These are phyloP conservation scores for Scleropages formosus DNA, from an alignment of 2,797 vertebrate species.

Conservation along the genomic window DNA sequence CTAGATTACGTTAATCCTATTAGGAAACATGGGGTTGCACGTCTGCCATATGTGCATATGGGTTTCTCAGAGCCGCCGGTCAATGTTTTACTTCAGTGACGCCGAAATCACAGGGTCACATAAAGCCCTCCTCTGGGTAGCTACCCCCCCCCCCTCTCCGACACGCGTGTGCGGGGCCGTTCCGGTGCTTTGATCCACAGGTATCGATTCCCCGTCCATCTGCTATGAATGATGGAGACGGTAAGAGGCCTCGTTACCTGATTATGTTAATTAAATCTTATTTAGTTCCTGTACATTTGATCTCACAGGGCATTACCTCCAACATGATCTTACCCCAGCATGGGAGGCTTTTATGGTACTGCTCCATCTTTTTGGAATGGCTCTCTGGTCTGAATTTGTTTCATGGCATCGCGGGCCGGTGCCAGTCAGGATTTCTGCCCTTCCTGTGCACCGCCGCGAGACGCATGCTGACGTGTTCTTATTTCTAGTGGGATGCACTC, in stretches of 20 bases:
- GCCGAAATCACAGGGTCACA: no score
- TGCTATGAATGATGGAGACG: slow-evolving; percentile 43
- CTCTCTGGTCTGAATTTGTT: slow-evolving; percentile 38
- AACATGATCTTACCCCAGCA: slow-evolving; percentile 29
- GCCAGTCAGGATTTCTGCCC: slow-evolving; percentile 42
- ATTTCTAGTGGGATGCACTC: no score
- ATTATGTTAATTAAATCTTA: slow-evolving; percentile 52
- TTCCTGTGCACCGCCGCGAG: slow-evolving; percentile 32
- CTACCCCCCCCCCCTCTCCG: slow-evolving; percentile 38
- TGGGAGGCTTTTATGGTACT: slow-evolving; percentile 35
- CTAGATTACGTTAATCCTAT: slow-evolving; percentile 27
- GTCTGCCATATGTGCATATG: slow-evolving; percentile 31
- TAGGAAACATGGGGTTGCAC: not conserved
- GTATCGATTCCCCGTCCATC: slow-evolving; percentile 48
- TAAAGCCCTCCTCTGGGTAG: slow-evolving; percentile 21
- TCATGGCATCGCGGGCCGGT: slow-evolving; percentile 35
- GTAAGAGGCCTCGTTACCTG: slow-evolving; percentile 45
- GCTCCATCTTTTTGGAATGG: slow-evolving; percentile 10
- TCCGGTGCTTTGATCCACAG: slow-evolving; percentile 33
- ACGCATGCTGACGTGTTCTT: slow-evolving; percentile 44
- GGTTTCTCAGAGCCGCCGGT: slow-evolving; percentile 39
- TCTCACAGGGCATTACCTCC: slow-evolving; percentile 43
- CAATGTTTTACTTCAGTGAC: slow-evolving; percentile 17
- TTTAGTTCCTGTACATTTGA: slow-evolving; percentile 47
- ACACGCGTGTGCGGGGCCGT: slow-evolving; percentile 35